Evolutionary conservation across 2,113 vertebrate genomes (phyloP).

Genomic region (Geococcyx californianus): DNA sequence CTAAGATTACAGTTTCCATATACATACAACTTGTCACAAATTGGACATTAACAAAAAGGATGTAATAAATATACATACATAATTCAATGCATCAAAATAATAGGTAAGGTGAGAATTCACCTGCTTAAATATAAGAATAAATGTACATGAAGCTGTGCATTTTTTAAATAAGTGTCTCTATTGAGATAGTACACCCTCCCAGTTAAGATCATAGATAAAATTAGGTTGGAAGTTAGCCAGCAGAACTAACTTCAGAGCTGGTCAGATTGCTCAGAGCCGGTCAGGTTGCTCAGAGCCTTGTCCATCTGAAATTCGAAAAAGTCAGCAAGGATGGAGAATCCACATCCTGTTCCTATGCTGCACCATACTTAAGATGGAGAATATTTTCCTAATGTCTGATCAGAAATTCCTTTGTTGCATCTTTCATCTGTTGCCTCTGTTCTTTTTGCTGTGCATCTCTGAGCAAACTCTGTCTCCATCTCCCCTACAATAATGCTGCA

Average conservation of each 20-base stretch:
- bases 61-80: background rate
- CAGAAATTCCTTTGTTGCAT: background rate
- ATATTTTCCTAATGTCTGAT: background rate
- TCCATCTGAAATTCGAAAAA: background rate
- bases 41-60: background rate
- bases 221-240: background rate
- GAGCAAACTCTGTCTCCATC: background rate
- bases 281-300: background rate
- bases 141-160: background rate
- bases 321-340: background rate
- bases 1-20: background rate
- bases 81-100: background rate
- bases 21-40: background rate
- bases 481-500: background rate
- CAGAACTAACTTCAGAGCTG: background rate
- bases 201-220: background rate
- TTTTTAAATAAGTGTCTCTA: background rate
- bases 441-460: background rate
- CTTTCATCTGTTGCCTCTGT: background rate
- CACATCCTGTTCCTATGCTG: background rate
- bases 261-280: background rate
- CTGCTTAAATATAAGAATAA: background rate
- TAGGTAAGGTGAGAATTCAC: background rate
- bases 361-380: background rate
- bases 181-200: background rate